Evolutionary conservation across 2,113 vertebrate species (phyloP), one percentile per base, ranked within the genome.

Genomic region (Pycnonotus jocosus): DNA sequence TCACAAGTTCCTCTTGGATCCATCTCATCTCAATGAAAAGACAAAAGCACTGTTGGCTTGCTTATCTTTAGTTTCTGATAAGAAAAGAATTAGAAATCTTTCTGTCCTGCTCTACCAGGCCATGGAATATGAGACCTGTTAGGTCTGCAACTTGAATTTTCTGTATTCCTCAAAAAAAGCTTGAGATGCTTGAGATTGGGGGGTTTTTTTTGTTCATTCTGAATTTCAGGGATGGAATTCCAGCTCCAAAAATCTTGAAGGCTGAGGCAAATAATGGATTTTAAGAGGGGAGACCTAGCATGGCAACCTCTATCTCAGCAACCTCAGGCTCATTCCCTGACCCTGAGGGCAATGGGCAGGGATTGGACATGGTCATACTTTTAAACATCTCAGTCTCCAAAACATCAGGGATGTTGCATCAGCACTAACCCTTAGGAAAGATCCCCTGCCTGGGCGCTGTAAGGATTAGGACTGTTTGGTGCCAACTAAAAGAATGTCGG

Each of bases 181-280:
- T 0, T 10, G 42, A 85, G 23, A 9, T 1, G 7, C 16, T 71
- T 58, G 30, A 66, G 16, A 17, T 10, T 1, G 1, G 42, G 50
- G 28, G 7, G n/a, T n/a, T 1, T 64, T 69, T 60, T 54, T 56
- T 53, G 0, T 8, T 70, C 64, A 15, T 11, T 16, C 7, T 82
- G 45, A 44, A 10, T 72, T 82, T 82, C 38, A 66, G 23, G 14
- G 4, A 7, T 45, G 13, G 8, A 12, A 62, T 27, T 90, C 6
- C 9, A 60, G 5, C 17, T 92, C 44, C 44, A 72, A 65, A 92
- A 82, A 25, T 38, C 19, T 61, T 58, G 51, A 62, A 50, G 10
- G 2, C 5, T 81, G n/a, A 61, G 18, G 6, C 3, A 42, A 77
- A 21, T 31, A 47, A 64, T 11, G 21, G 12, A 33, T 51, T 85